Base-by-base conservation (phyloP, 30 jellyfish, hydroid and myxozoan genomes). In the Turritopsis dohrnii region DNA sequence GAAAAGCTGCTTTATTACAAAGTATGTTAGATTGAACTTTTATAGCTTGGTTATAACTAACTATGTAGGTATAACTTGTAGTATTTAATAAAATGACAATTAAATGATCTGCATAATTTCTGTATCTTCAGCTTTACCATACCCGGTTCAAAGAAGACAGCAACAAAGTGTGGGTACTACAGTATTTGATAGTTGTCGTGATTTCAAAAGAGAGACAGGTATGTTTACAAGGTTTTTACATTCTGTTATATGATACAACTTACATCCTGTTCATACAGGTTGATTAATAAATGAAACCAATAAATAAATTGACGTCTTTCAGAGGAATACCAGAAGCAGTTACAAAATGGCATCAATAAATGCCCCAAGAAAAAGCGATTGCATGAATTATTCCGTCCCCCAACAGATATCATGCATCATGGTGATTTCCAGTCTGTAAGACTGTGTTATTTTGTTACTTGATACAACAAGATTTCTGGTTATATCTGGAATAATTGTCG, bases 101-200 rank as follows among this genome's bases (percentile, higher is more conserved):
- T n/a, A n/a, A n/a, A n/a, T n/a, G n/a, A n/a, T n/a, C n/a, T n/a
- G n/a, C n/a, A n/a, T n/a, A n/a, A n/a, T n/a, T n/a, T n/a, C n/a
- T n/a, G n/a, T n/a, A 20, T 79, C 66, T 76, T 18, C 73, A 91
- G 97, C 97, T 8, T 31, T 91, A 66, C 97, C 97, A 53, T 88
- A 66, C 30, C 95, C 93, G 26, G 74, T 93, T 24, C 53, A 72
- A 26, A 83, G 94, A 26, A 85, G 66, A 52, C 89, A 91, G 31
- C 82, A 85, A 25, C 83, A 29, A 23, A 29, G 0, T 23, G 84
- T 82, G 18, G 79, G 83, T 65, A 66, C 86, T 28, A 83, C 96
- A 0, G 96, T 88, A 83, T 92, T 92, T 92, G 98, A 92, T 84
- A 90, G 92, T 18, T 92, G 86, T 74, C 74, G 98, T 80, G 98